Base-by-base conservation (phyloP, 2,888 invertebrate species). In the Drosophila testacea region DNA sequence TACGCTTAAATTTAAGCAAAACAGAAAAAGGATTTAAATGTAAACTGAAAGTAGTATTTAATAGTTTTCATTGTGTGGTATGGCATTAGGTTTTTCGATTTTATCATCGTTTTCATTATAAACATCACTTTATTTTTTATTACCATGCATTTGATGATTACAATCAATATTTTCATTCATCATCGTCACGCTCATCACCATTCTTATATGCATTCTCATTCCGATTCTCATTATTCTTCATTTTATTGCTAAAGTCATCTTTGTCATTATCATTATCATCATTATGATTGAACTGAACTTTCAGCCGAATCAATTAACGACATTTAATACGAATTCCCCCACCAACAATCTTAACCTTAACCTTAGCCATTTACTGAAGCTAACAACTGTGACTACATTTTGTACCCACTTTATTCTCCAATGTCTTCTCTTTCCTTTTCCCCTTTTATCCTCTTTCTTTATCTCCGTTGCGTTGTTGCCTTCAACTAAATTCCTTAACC, bases 381-480 rank as follows among this genome's bases (percentile, higher is more conserved):
- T 32, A 55, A 34, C 6, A 16, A 56, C 56, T 44, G 16, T 71
- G 61, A n/a, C 55, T 67, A 71, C 51, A 67, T 75, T 72, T 63
- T 60, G 63, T 39, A 46, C 9, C n/a, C 48, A n/a, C 34, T 39
- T 27, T 4, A 10, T 28, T 30, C 30, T 7, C 3, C 32, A 32
- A 6, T 7, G 3, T 6, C 32, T 32, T 7, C 9, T 3, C 4
- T 32, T 7, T 6, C 13, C 42, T 28, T 7, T 34, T 41, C 1
- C 28, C 4, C 4, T 16, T 16, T 11, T n/a, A 10, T 30, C n/a
- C 51, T 52, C 38, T 6, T 11, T 38, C 7, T 6, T n/a, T 13
- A 4, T 10, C 4, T 4, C 30, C 10, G 22, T 22, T 27, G 30
- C 13, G 16, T 28, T 48, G 11, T 44, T 61, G 36, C 6, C 28